These are phyloP conservation scores for Fulmarus glacialis DNA, from an alignment of 2,113 vertebrate genomes.

Conservation along the genomic window DNA sequence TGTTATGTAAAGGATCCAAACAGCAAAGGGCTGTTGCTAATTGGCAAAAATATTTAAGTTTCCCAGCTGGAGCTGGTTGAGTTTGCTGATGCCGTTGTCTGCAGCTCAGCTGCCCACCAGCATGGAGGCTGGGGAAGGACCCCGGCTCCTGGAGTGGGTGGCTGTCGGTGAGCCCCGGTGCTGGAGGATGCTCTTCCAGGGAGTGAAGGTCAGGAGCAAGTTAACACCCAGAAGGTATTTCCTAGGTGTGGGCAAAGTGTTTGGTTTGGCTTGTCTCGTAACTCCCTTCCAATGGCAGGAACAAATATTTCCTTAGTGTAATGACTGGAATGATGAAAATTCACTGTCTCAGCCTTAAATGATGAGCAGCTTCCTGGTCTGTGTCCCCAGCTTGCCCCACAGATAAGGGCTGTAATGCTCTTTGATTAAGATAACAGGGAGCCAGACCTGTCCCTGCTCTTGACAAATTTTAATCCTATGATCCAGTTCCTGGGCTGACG, in stretches of 20 bases:
- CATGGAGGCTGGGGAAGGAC: not conserved
- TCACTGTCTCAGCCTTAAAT: not conserved
- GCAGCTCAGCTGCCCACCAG: not conserved
- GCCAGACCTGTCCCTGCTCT: not conserved
- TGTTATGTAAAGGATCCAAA: not conserved
- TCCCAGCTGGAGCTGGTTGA: not conserved
- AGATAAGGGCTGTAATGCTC: not conserved
- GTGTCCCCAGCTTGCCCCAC: not conserved
- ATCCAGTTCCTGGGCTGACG: not conserved
- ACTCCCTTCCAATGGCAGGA: not conserved
- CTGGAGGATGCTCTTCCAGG: not conserved
- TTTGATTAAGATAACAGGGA: not conserved
- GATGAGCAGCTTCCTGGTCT: not conserved
- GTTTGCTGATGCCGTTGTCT: not conserved
- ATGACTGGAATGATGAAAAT: not conserved
- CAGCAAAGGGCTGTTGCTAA: not conserved
- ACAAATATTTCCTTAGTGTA: not conserved
- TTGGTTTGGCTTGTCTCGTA: not conserved
- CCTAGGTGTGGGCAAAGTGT: not conserved
- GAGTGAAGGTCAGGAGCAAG: not conserved
- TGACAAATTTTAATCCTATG: not conserved
- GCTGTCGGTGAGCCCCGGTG: fast-evolving
- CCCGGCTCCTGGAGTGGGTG: fast-evolving
- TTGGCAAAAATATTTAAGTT: not conserved
- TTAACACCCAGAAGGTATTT: not conserved